Evolutionary conservation across 2,797 vertebrate species (phyloP).

Genomic region (Bradypodion ventrale): DNA sequence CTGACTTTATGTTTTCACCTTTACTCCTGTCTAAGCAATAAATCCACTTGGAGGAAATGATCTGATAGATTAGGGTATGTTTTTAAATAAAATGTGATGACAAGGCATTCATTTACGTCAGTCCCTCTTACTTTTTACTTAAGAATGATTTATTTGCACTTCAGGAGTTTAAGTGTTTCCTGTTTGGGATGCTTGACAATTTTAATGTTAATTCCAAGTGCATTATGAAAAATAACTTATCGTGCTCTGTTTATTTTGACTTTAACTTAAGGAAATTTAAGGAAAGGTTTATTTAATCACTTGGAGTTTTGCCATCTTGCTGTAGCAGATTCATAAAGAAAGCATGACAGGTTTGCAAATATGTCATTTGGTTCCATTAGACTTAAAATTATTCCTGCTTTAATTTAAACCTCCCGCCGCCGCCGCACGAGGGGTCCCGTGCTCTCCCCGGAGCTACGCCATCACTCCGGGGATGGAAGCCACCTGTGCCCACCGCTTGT

Average conservation of each 20-base stretch:
- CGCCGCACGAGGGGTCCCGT: too few species aligned
- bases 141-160: constrained; percentile 28
- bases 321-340: background rate
- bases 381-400: background rate
- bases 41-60: constrained; percentile 35
- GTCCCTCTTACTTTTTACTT: background rate
- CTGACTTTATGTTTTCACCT: constrained; percentile 42
- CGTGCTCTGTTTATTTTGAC: constrained; percentile 14
- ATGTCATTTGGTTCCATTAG: background rate
- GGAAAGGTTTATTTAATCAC: background rate
- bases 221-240: constrained; percentile 41
- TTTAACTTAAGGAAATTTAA: constrained; percentile 27
- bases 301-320: background rate
- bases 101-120: constrained; percentile 33
- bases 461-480: too few species aligned
- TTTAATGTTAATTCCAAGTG: constrained; percentile 13
- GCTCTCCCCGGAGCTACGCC: too few species aligned
- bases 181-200: constrained; percentile 5
- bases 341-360: constrained; percentile 17
- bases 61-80: constrained; percentile 22
- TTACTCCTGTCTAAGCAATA: constrained; percentile 36
- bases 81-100: constrained; percentile 5
- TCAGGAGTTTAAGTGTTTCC: constrained; percentile 20
- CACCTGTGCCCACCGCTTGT: too few species aligned
- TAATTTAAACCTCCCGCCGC: constrained; percentile 38